phyloP scores from a whole-genome alignment of 2,888 invertebrate species.

The Noctua pronuba region DNA sequence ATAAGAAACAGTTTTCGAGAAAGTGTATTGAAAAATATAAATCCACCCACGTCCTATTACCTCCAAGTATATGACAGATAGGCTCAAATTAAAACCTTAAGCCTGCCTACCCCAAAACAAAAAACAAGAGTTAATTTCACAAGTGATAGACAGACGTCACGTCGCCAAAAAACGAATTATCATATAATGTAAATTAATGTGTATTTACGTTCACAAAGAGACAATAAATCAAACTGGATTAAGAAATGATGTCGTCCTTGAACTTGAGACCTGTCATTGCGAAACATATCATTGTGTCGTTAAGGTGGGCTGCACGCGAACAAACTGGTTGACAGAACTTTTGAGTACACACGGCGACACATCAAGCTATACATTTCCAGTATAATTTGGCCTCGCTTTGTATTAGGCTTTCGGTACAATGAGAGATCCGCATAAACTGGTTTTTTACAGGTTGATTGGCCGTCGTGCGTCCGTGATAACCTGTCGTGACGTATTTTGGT shows the following conservation, averaged over 20 bases:
- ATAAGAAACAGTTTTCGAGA: too few relatives aligned
- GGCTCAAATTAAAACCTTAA: not conserved
- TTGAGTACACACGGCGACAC: too few relatives aligned
- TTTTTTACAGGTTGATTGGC: too few relatives aligned
- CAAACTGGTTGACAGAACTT: conserved; percentile 13
- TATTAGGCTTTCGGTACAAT: too few relatives aligned
- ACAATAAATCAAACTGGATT: conserved; percentile 56
- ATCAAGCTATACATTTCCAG: too few relatives aligned
- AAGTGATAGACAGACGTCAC: conserved; percentile 1
- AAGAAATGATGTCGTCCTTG: conserved; percentile 57
- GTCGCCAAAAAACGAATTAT: conserved; percentile 40
- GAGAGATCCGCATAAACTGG: too few relatives aligned
- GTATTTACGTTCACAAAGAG: conserved; percentile 33
- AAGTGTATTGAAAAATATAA: too few relatives aligned
- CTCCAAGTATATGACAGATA: not conserved
- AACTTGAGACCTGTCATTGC: conserved; percentile 57
- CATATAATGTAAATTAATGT: conserved; percentile 44
- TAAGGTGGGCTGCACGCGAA: conserved; percentile 36
- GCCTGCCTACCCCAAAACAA: not conserved
- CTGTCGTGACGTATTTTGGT: conserved; percentile 19
- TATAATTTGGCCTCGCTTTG: too few relatives aligned
- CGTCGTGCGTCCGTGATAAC: too few relatives aligned
- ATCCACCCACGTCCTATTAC: not conserved
- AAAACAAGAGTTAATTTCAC: conserved; percentile 18
- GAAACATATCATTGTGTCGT: conserved; percentile 36